These are phyloP conservation scores for Mesembrinibis cayennensis DNA, from an alignment of 2,113 vertebrate genomes.

Conservation along the genomic window DNA sequence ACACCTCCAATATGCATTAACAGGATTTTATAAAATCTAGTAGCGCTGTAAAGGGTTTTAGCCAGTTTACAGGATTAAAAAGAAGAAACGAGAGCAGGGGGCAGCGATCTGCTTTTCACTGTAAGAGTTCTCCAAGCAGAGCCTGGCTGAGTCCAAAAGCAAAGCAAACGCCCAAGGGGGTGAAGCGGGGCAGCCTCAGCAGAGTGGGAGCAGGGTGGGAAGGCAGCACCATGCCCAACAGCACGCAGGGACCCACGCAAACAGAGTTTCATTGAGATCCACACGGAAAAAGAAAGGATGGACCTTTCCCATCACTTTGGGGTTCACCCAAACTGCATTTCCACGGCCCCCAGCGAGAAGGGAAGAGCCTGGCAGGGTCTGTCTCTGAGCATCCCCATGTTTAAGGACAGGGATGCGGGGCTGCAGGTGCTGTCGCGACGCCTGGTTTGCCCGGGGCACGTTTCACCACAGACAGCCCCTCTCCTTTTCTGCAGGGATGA, in stretches of 20 bases:
- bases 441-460: background rate
- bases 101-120: background rate
- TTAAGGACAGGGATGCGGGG: background rate
- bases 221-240: background rate
- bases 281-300: background rate
- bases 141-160: background rate
- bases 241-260: background rate
- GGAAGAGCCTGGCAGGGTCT: background rate
- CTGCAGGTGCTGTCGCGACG: fast-evolving
- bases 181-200: background rate
- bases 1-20: background rate
- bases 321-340: background rate
- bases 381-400: too few relatives aligned
- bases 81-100: background rate
- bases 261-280: background rate
- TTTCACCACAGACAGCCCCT: background rate
- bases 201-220: background rate
- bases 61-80: background rate
- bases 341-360: background rate
- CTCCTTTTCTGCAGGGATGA: background rate
- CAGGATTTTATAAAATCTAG: background rate
- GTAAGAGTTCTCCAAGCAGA: background rate
- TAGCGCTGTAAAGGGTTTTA: background rate
- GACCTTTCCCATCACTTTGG: background rate
- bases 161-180: background rate